Evolutionary conservation across 2,888 invertebrate species (phyloP).

Genomic region (Strigamia crassipes): DNA sequence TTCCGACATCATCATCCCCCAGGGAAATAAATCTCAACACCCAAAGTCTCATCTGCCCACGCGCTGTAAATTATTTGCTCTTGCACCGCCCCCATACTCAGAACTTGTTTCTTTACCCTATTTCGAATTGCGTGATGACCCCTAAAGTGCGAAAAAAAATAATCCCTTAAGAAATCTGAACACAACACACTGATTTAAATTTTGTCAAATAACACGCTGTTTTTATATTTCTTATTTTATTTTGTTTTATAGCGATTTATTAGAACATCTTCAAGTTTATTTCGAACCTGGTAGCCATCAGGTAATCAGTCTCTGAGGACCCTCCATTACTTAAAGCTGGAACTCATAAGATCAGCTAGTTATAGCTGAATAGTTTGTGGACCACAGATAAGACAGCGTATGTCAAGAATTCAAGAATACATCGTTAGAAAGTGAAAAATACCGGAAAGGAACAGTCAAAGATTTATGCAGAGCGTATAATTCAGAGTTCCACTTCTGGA

Average conservation of each 20-base stretch:
- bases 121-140: neutral
- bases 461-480: neutral
- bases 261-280: neutral
- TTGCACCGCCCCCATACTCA: neutral
- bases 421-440: neutral
- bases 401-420: neutral
- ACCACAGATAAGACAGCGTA: neutral
- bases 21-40: neutral
- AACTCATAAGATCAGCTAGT: neutral
- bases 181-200: no score
- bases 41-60: neutral
- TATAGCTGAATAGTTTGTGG: neutral
- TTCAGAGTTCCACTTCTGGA: neutral
- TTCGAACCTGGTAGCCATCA: neutral
- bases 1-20: neutral
- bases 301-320: neutral
- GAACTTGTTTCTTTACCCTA: neutral
- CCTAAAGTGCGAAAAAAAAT: neutral
- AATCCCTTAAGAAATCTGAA: neutral
- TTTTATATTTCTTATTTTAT: neutral
- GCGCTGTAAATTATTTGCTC: neutral
- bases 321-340: neutral
- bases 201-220: no score
- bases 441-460: neutral
- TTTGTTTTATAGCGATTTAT: neutral